A percentile compares a stretch with the other conserved stretches of the same genome.
Evolutionary conservation across 2,113 vertebrate species (phyloP).

Genomic region (Porphyrio hochstetteri): DNA sequence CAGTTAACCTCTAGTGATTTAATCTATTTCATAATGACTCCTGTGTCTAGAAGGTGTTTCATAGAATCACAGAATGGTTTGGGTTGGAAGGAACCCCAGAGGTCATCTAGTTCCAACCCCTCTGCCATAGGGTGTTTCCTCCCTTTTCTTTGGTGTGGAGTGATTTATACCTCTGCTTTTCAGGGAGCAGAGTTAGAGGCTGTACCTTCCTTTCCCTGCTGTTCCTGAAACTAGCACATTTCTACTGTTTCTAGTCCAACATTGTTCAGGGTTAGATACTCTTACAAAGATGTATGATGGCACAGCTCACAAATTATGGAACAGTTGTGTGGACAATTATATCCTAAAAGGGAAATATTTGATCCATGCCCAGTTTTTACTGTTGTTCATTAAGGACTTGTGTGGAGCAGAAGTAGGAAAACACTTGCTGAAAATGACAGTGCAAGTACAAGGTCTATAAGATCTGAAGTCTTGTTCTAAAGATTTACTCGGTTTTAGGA

Average conservation of each 20-base stretch:
- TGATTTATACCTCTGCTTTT: not conserved
- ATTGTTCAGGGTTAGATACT: not conserved
- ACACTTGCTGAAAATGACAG: not conserved
- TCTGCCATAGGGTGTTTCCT: not conserved
- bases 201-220: not conserved
- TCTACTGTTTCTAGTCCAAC: not conserved
- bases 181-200: not conserved
- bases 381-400: not conserved
- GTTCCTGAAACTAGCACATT: not conserved
- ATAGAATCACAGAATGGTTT: too few species aligned
- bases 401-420: not conserved
- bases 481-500: not conserved
- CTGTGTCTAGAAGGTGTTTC: not conserved
- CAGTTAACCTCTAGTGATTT: not conserved
- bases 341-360: not conserved
- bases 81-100: too few species aligned
- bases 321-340: not conserved
- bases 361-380: not conserved
- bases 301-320: not conserved
- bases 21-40: not conserved
- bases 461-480: not conserved
- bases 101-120: too few species aligned
- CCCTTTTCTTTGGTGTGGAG: not conserved
- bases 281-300: not conserved
- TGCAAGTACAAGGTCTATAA: not conserved